Base-by-base conservation (phyloP, 2,888 invertebrate species). In the Napeogenes inachia region DNA sequence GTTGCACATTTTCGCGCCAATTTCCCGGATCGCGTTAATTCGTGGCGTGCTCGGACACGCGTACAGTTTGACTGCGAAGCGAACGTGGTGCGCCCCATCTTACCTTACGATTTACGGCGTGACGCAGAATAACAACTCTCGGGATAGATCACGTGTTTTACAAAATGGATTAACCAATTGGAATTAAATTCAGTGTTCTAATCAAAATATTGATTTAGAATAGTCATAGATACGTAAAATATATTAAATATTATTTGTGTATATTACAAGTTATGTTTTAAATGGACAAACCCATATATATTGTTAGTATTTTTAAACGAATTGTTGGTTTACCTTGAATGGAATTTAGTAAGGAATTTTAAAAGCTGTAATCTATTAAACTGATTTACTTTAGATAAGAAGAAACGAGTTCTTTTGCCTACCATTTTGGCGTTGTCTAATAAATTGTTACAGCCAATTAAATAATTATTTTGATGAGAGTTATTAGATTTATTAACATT, bases 1-100 rank as follows among this genome's bases (percentile, higher is more conserved):
- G 78, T 80, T 85, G 80, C 77, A 79, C 88, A 89, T 89, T 89
- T 89, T 89, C 87, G 89, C 89, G 89, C 85, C 83, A 87, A 86
- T 88, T 89, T 88, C 83, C 87, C 87, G 81, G 75, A 76, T 73
- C 75, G 82, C 73, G 73, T 68, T 66, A 67, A 64, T 55, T 78
- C 80, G 81, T 75, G 75, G 74, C 71, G 74, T 73, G 71, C 76
- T 78, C 76, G 79, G 74, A 78, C 78, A 81, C 83, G 84, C 81
- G 81, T 82, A 84, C 81, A 77, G 71, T 75, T 75, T 73, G 75
- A 89, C 88, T 87, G 88, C 83, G 82, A 76, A 74, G 73, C 68
- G 55, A 50, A 50, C 50, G 71, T 69, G 71, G 74, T 74, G 70
- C 73, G 74, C 77, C 78, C 84, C 82, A 82, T 80, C 82, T 78